These are phyloP conservation scores for Diglossa brunneiventris DNA, from an alignment of 2,113 vertebrate genomes.

Conservation along the genomic window DNA sequence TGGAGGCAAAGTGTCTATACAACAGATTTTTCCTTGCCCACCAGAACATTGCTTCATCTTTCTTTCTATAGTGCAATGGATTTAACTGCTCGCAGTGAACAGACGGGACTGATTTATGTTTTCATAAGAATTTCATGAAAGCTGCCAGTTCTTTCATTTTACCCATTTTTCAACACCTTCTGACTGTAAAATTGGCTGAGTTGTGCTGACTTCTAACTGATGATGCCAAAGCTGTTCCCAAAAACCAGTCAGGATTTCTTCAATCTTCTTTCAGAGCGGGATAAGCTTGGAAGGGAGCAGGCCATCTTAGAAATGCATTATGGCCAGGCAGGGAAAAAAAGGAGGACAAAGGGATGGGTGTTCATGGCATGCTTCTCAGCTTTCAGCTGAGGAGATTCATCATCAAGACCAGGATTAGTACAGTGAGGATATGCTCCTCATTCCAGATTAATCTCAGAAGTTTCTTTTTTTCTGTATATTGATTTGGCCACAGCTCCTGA, in stretches of 20 bases:
- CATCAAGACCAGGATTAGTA: neutral
- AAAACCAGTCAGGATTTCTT: neutral
- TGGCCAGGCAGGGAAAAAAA: neutral
- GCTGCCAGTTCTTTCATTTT: conserved; percentile 16
- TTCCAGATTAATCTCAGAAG: neutral
- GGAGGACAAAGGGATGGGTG: neutral
- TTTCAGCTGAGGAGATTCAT: neutral
- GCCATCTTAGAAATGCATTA: neutral
- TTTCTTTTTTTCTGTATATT: neutral
- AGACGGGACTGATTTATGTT: conserved; percentile 13
- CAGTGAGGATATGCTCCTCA: neutral
- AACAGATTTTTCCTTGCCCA: neutral
- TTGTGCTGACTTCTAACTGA: neutral
- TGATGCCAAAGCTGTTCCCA: neutral
- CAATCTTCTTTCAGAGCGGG: neutral
- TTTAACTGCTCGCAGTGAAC: neutral
- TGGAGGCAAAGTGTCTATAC: neutral
- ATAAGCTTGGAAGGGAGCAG: neutral
- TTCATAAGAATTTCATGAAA: conserved; percentile 13
- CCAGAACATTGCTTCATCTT: neutral
- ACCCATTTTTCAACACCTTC: neutral
- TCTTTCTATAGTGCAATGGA: neutral
- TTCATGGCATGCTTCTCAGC: neutral
- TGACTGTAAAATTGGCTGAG: neutral
- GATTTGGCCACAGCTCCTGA: neutral